Conservation (phyloP, 2,888 invertebrate species). For the Drosophila algonquin region DNA sequence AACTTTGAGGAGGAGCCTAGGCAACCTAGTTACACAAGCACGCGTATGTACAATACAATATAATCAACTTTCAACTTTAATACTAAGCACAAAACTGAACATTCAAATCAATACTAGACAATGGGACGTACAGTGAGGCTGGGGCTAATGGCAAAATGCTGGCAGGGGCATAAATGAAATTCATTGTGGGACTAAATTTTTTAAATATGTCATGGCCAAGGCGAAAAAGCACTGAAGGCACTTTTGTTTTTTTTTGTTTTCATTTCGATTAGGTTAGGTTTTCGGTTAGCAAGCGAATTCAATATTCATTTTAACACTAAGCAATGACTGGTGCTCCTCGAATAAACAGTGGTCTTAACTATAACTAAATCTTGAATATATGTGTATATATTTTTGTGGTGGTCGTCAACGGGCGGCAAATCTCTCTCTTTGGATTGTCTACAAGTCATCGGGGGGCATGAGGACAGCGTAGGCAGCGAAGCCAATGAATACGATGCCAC, state of each 20-base stretch:
- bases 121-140: conserved; percentile 9
- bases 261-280: neutral
- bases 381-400: conserved; percentile 25
- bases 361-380: conserved; percentile 27
- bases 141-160: conserved; percentile 6
- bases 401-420: conserved; percentile 50
- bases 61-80: conserved; percentile 64
- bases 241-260: conserved; percentile 39
- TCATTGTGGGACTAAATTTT: conserved; percentile 42
- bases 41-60: conserved; percentile 52
- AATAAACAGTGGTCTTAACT: conserved; percentile 34
- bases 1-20: conserved; percentile 62
- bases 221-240: conserved; percentile 66
- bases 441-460: conserved; percentile 89
- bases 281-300: conserved; percentile 18
- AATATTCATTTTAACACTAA: conserved; percentile 6
- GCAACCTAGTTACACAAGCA: conserved; percentile 56
- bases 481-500: conserved; percentile 96
- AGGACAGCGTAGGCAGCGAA: conserved; percentile 97
- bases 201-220: conserved; percentile 66
- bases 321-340: conserved; percentile 58
- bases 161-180: conserved; percentile 19
- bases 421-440: conserved; percentile 37
- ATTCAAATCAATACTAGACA: conserved; percentile 35
- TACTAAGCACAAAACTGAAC: conserved; percentile 62